These are phyloP conservation scores for Sturmia bella DNA, from an alignment of 2,888 invertebrate genomes.

Conservation along the genomic window DNA sequence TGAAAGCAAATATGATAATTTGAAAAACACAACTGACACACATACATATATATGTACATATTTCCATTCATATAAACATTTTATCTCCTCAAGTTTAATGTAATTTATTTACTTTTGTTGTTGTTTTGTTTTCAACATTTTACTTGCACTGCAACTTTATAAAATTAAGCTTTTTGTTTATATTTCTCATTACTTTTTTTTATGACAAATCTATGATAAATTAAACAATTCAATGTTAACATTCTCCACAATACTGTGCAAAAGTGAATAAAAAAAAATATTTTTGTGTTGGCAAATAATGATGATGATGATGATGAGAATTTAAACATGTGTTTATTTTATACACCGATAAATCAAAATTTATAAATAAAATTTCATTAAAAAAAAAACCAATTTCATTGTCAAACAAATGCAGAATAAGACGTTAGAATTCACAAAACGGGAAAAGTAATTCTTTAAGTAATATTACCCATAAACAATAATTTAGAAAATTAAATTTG, in stretches of 20 bases:
- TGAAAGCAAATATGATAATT: conserved; percentile 9
- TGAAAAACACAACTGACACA: neutral
- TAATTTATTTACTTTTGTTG: neutral
- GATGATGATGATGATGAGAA: conserved; percentile 33
- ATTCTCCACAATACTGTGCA: conserved; percentile 45
- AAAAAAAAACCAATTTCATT: neutral
- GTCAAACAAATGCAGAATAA: neutral
- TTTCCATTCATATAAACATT: conserved; percentile 4
- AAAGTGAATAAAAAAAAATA: conserved; percentile 26
- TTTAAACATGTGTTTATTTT: conserved; percentile 54
- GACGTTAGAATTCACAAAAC: too few relatives aligned
- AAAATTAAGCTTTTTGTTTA: conserved; percentile 18
- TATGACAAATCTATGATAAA: conserved; percentile 66
- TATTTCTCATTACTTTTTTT: conserved; percentile 26
- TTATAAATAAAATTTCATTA: conserved; percentile 5
- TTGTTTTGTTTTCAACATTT: conserved; percentile 22
- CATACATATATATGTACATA: too few relatives aligned
- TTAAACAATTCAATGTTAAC: conserved; percentile 66
- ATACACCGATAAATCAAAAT: conserved; percentile 47
- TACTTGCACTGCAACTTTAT: conserved; percentile 26
- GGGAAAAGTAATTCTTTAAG: too few relatives aligned
- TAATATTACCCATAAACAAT: too few relatives aligned
- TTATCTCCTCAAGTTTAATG: conserved; percentile 35
- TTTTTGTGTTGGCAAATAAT: conserved; percentile 17
- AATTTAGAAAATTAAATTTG: too few relatives aligned